Evolutionary conservation across 2,888 invertebrate species (phyloP).

Genomic region (Hymenopus coronatus): DNA sequence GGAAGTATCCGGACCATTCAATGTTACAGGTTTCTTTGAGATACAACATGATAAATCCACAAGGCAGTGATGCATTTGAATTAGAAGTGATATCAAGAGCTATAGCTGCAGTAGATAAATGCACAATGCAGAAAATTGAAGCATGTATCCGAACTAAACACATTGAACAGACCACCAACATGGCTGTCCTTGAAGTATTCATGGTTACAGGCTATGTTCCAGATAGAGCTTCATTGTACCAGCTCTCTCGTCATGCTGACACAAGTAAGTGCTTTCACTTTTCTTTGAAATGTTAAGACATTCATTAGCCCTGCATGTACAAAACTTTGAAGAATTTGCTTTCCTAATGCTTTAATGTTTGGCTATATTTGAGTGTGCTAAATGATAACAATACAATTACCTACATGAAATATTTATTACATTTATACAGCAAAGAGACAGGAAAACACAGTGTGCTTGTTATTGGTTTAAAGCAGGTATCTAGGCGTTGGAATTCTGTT

Average conservation of each 20-base stretch:
- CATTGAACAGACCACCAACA: conserved; percentile 55
- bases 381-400: too few species aligned
- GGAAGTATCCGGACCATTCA: not conserved
- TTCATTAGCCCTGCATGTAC: too few species aligned
- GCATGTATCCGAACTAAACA: conserved; percentile 36
- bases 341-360: too few species aligned
- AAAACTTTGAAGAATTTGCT: too few species aligned
- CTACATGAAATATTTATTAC: too few species aligned
- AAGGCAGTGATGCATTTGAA: conserved; percentile 53
- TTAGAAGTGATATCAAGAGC: conserved; percentile 49
- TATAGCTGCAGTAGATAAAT: conserved; percentile 47
- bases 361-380: too few species aligned
- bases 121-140: conserved; percentile 35
- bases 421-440: too few species aligned
- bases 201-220: conserved; percentile 64
- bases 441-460: too few species aligned
- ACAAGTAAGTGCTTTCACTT: conserved; percentile 34
- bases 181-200: conserved; percentile 60
- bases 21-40: conserved; percentile 39
- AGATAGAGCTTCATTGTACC: conserved; percentile 56
- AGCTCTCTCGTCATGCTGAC: conserved; percentile 45
- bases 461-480: too few species aligned
- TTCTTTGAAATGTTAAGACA: not conserved
- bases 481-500: too few species aligned
- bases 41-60: conserved; percentile 52